Base-by-base conservation (phyloP, 2,113 vertebrate species). In the Barbus barbus region DNA sequence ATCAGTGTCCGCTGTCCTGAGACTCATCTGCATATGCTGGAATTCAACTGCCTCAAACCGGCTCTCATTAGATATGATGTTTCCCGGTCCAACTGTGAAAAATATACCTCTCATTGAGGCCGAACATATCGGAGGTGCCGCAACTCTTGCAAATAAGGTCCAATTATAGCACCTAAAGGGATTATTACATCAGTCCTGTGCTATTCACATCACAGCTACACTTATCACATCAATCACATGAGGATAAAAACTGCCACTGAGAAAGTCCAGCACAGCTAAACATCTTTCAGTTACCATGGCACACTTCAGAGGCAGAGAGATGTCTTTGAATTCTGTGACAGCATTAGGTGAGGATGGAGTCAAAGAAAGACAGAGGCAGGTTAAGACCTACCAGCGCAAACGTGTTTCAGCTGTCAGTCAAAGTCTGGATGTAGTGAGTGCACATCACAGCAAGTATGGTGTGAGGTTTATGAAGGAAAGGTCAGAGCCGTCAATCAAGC, bases 401-500 rank as follows among this genome's bases (percentile, higher is more conserved):
- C 78, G 36, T 78, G 33, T 53, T 31, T 24, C 36, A 22, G 26
- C n/a, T 16, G 79, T 84, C 85, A 81, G 28, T 81, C 56, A 78
- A 87, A 84, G 61, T 36, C 60, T 61, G n/a, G 28, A 53, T 75
- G 4, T 28, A 46, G 69, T 53, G 78, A 85, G 44, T 33, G 18
- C 13, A 81, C 28, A 74, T 79, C 63, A 83, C n/a, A 20, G 11
- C 33, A 33, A 31, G 48, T 79, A 4, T 28, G 33, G 48, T 48
- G 71, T 60, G 13, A 63, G 69, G 53, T 26, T 38, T 38, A 73
- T 82, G 48, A 63, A 31, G 20, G 51, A 87, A 82, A 87, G 73
- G 83, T 84, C 78, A 82, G 71, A 44, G n/a, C 78, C 60, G 86
- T 82, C 86, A 87, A 76, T 87, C 83, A 82, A 75, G 46, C 26